Percentiles rank a stretch among this genome's conserved stretches.
Evolutionary conservation across 2,113 vertebrate species (phyloP).

Genomic region (Lamprotornis superbus): DNA sequence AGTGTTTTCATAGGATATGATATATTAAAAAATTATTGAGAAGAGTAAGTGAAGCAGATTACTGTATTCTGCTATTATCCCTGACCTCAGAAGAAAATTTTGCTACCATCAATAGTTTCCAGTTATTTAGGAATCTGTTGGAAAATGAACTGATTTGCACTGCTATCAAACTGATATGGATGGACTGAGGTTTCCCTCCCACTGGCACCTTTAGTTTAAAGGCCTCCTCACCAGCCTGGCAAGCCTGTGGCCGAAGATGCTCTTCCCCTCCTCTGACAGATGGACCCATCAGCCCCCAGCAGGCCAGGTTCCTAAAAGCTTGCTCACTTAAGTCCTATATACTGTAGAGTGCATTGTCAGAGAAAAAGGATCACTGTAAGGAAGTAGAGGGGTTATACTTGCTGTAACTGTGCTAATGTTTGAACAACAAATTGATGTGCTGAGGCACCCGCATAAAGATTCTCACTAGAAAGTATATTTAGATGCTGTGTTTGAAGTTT

Average conservation of each 20-base stretch:
- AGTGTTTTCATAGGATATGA: background rate
- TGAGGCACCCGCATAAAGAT: background rate
- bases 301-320: background rate
- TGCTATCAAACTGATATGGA: background rate
- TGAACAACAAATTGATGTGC: background rate
- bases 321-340: background rate
- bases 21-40: background rate
- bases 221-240: background rate
- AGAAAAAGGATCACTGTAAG: background rate
- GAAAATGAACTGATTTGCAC: background rate
- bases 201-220: background rate
- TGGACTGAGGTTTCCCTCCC: background rate
- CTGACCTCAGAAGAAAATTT: background rate
- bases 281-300: background rate
- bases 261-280: background rate
- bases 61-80: background rate
- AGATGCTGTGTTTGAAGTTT: background rate
- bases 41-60: background rate
- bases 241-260: background rate
- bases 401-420: accelerated
- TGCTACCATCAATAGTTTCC: background rate
- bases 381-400: background rate
- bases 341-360: background rate
- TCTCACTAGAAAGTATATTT: background rate
- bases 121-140: background rate